A percentile compares a stretch with the other conserved stretches of the same genome.
Evolutionary conservation across 2,113 vertebrate species (phyloP).

Genomic region (Microcebus lehilahytsara): DNA sequence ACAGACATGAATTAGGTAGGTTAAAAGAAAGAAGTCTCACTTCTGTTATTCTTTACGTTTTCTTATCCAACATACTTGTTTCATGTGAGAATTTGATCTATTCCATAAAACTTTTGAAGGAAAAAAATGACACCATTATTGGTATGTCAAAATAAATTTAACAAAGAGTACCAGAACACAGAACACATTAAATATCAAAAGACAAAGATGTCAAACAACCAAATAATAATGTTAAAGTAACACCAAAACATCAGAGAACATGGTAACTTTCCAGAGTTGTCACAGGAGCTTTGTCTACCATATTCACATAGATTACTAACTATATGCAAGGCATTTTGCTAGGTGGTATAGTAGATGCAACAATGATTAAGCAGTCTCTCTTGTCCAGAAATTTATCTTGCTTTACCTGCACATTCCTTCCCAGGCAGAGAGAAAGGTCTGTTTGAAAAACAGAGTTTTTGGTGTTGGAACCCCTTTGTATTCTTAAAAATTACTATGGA

Average conservation of each 20-base stretch:
- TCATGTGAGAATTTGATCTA: not conserved
- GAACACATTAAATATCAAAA: not conserved
- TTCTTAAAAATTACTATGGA: not conserved
- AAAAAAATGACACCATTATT: constrained; percentile 26
- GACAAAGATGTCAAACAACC: not conserved
- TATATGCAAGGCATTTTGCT: not conserved
- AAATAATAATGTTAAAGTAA: not conserved
- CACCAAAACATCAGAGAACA: not conserved
- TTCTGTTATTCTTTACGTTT: not conserved
- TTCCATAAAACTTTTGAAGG: not conserved
- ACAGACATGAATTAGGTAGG: not conserved
- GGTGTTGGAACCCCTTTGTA: not conserved
- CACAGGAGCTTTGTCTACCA: not conserved
- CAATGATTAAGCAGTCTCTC: not conserved
- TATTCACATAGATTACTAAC: not conserved
- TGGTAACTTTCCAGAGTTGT: not conserved
- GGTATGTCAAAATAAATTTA: constrained; percentile 31
- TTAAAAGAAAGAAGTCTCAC: not conserved
- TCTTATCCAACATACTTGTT: not conserved
- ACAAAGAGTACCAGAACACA: not conserved
- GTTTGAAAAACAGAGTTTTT: not conserved
- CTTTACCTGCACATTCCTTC: not conserved
- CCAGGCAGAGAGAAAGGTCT: not conserved
- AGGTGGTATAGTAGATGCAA: not conserved
- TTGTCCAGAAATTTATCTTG: not conserved